Base-by-base conservation (phyloP, 2,797 vertebrate genomes). In the Fistularia tabacaria region DNA sequence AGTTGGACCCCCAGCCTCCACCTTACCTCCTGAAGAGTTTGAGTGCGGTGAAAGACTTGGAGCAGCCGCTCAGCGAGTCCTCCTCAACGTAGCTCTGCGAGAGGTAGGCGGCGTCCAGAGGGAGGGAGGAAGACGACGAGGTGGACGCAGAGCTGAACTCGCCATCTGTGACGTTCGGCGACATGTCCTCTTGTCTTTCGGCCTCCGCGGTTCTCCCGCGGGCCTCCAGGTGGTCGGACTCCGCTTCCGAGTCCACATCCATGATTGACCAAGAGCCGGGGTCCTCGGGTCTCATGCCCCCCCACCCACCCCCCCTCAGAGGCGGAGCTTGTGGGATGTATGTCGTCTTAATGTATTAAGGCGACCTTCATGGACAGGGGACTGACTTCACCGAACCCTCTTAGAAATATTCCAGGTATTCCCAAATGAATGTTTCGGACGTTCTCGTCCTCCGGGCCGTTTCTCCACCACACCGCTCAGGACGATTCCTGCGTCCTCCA, bases 11-110 rank as follows among this genome's bases (percentile, higher is more conserved):
- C 51, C 73, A 73, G 40, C 42, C 44, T 45, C 43, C 1, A 10
- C 40, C 73, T 77, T 77, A 84, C 80, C 80, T 82, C 52, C 73
- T 52, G 71, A 84, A 82, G 46, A 84, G 51, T 51, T 75, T 82
- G 46, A 84, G 79, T 46, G 64, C 82, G 0, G 71, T 74, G 54
- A 84, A 82, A 1, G 79, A 73, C 61, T 60, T 79, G 54, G 82
- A 80, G 71, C 79, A 84, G 43, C 82, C 75, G 0, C 57, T 71
- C 50, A 51, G 36, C 51, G 9, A 14, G 4, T 82, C 73, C 41
- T 80, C 82, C 11, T 77, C 73, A 13, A 48, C 14, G 0, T 44
- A 38, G 14, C 15, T 0, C 0, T 60, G 36, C 1, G 60, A 48
- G 0, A 54, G 1, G 0, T 37, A 43, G 15, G 52, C 7, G 7